Evolutionary conservation across 2,888 invertebrate genomes (phyloP).

Genomic region (Mayetiola destructor): DNA sequence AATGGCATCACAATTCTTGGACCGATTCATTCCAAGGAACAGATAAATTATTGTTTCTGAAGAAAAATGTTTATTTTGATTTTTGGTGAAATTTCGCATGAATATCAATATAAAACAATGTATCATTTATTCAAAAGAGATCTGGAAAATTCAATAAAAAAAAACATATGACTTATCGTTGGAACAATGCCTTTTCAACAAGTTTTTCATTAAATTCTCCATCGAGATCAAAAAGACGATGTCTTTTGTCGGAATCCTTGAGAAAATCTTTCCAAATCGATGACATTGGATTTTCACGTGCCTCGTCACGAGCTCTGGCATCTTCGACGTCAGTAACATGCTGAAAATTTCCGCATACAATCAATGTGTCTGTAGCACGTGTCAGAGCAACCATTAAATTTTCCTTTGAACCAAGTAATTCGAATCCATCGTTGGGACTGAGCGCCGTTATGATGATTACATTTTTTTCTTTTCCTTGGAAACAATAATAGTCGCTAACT

Average conservation of each 20-base stretch:
- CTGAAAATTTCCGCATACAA: conserved; percentile 1
- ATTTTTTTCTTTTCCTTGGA: neutral
- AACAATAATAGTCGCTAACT: neutral
- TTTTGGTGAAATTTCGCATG: too few species aligned
- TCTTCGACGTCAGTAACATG: neutral
- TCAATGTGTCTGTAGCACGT: neutral
- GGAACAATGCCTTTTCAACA: too few species aligned
- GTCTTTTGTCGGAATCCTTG: neutral
- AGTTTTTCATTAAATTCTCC: neutral
- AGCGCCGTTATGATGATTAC: neutral
- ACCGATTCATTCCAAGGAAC: too few species aligned
- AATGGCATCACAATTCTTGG: too few species aligned
- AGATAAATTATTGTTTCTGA: too few species aligned
- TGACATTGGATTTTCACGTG: too few species aligned
- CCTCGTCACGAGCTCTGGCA: too few species aligned
- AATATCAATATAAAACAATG: too few species aligned
- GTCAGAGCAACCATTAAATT: neutral
- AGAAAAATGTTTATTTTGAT: too few species aligned
- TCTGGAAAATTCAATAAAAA: too few species aligned
- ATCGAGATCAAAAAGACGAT: neutral
- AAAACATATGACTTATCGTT: too few species aligned
- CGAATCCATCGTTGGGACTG: neutral
- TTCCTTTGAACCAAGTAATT: neutral
- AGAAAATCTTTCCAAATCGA: neutral
- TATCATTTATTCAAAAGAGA: too few species aligned